These are phyloP conservation scores for Sebastiscus tertius DNA, from an alignment of 2,797 vertebrate genomes.

Conservation along the genomic window DNA sequence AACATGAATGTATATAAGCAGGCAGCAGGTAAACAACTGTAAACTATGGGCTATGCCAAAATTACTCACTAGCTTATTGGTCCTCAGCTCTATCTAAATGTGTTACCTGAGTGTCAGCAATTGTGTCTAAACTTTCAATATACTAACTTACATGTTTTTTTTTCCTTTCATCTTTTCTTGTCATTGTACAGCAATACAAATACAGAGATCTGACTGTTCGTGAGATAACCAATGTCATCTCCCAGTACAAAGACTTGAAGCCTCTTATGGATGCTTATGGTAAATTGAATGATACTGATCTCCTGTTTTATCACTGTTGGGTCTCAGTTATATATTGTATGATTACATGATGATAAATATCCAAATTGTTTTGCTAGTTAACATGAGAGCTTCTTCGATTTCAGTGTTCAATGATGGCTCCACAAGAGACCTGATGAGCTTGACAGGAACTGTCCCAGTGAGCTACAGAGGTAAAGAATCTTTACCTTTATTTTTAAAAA, in stretches of 20 bases:
- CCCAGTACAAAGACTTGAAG: constrained; percentile 96
- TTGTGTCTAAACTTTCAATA: not conserved
- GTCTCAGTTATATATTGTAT: not conserved
- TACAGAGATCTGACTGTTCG: constrained; percentile 95
- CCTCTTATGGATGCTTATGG: constrained; percentile 95
- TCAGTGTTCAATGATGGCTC: constrained; percentile 97
- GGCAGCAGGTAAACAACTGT: not conserved
- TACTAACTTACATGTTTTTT: not conserved
- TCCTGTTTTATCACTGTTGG: not conserved
- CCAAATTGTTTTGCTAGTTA: not conserved
- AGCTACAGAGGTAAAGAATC: constrained; percentile 90
- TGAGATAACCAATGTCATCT: constrained; percentile 92
- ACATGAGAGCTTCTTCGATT: constrained; percentile 31
- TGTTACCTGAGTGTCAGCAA: not conserved
- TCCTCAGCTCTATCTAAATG: not conserved
- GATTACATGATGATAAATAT: not conserved
- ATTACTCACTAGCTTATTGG: not conserved
- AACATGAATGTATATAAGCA: not conserved
- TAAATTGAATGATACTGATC: constrained; percentile 61
- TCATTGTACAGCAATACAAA: constrained; percentile 89
- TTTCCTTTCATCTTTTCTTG: not conserved
- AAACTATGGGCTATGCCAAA: not conserved
- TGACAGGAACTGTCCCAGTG: constrained; percentile 96
- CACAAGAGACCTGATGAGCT: constrained; percentile 94
- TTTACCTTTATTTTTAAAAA: not conserved